These are phyloP conservation scores for Megaustenia siamemsis DNA, from an alignment of 2,888 invertebrate species.

Conservation along the genomic window DNA sequence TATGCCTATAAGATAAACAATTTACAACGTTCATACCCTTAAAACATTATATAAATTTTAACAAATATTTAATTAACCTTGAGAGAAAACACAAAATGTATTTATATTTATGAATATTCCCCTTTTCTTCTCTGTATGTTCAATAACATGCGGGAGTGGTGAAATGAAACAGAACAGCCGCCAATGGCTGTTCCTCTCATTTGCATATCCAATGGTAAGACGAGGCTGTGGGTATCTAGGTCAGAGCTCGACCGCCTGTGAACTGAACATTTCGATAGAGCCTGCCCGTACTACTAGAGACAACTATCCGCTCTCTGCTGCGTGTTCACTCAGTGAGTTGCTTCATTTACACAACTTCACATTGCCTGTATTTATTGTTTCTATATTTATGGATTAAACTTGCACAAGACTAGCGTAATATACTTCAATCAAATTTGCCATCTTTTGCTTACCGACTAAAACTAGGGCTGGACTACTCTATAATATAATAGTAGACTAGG, in stretches of 20 bases:
- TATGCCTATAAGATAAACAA: too few species aligned
- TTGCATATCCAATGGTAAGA: slow-evolving; percentile 59
- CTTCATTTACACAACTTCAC: not conserved
- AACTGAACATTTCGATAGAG: slow-evolving; percentile 49
- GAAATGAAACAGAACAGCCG: slow-evolving; percentile 18
- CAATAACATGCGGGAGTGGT: not conserved
- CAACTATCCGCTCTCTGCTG: not conserved
- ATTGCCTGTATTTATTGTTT: not conserved
- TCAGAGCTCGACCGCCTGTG: slow-evolving; percentile 55
- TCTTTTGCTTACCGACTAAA: too few species aligned
- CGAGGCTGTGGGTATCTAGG: slow-evolving; percentile 58
- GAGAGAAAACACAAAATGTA: too few species aligned
- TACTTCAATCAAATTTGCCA: not conserved
- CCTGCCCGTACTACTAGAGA: slow-evolving; percentile 11
- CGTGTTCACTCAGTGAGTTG: too few species aligned
- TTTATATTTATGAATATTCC: too few species aligned
- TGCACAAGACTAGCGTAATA: not conserved
- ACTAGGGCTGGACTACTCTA: too few species aligned
- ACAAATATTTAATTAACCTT: too few species aligned
- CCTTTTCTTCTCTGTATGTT: too few species aligned
- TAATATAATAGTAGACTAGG: too few species aligned
- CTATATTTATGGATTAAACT: not conserved
- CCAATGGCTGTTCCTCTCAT: slow-evolving; percentile 44
- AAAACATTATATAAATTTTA: too few species aligned
- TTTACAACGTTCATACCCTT: too few species aligned